Base-by-base conservation (phyloP, 2,888 invertebrate genomes). In the Drosophila atripex region DNA sequence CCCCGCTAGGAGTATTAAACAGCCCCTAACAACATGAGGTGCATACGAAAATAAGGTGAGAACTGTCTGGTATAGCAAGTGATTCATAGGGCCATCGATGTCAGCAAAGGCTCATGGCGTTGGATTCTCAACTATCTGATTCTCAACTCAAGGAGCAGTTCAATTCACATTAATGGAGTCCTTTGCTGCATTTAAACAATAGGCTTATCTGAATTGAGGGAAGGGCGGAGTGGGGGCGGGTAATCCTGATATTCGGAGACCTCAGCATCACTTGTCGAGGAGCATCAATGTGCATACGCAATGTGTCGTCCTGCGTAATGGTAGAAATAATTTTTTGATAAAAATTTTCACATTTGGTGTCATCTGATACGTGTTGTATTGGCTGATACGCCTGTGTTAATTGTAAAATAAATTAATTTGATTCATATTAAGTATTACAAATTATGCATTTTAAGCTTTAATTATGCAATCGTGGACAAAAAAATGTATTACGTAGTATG, bases 271-370 rank as follows among this genome's bases (percentile, higher is more conserved):
- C 28, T 45, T 23, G 12, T 23, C n/a, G n/a, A n/a, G 28, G 18
- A 7, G 65, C 77, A 86, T 85, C 75, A 78, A 86, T 88, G n/a
- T n/a, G n/a, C 78, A 77, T 77, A 74, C 71, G 38, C 50, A 32
- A 23, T 49, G 46, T 38, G 38, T 3, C 25, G 8, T 21, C 3
- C 16, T 21, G 16, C 45, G 54, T 50, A 35, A 30, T 71, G n/a
- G n/a, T n/a, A n/a, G n/a, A n/a, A 64, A 46, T 56, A 35, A 9
- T 16, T 39, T 68, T 74, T 71, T 65, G 18, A 66, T 68, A 55
- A 38, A 46, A 43, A 63, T 46, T 28, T 50, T 32, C 30, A 39
- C 23, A 25, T 5, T 41, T 21, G 39, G 43, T 43, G 35, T 14
- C 35, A 8, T 38, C 46, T 32, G 43, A 51, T 53, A 57, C 25